Evolutionary conservation across 1,140 invertebrate species (phyloP).

Genomic region (Dryas iulia): DNA sequence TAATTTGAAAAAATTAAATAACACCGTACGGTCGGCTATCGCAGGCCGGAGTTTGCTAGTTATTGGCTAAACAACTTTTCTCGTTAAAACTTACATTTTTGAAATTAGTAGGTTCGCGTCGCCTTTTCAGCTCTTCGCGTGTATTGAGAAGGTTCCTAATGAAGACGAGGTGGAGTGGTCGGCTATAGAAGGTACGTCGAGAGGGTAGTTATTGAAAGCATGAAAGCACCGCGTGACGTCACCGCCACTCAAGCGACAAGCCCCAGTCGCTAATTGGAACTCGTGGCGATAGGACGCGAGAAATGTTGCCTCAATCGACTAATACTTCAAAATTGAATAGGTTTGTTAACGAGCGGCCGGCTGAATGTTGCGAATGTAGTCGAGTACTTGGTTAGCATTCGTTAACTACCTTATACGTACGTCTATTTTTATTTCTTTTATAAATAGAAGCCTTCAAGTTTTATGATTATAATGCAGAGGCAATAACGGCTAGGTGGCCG

Average conservation of each 20-base stretch:
- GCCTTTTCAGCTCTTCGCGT: conserved; percentile 67
- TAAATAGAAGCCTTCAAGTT: conserved; percentile 38
- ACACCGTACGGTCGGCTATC: conserved; percentile 52
- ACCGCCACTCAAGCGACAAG: conserved; percentile 71
- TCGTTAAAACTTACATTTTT: conserved; percentile 73
- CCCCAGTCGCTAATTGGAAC: conserved; percentile 78
- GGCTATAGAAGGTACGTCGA: conserved; percentile 74
- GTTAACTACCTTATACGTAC: conserved; percentile 55
- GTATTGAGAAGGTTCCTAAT: conserved; percentile 76
- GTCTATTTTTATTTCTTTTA: conserved; percentile 50
- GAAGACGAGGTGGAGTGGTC: conserved; percentile 75
- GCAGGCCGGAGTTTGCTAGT: conserved; percentile 40
- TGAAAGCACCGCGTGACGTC: conserved; percentile 77
- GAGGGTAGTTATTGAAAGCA: conserved; percentile 77
- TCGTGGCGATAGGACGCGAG: conserved; percentile 75
- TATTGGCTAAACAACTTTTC: conserved; percentile 76
- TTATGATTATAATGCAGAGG: conserved; percentile 32
- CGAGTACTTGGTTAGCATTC: conserved; percentile 63
- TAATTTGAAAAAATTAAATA: conserved; percentile 72
- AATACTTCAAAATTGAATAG: conserved; percentile 78
- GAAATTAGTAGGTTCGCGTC: conserved; percentile 65
- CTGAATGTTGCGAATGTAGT: conserved; percentile 71
- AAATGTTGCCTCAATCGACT: conserved; percentile 76
- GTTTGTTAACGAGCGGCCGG: conserved; percentile 77
- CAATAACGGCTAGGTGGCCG: conserved; percentile 36